Evolutionary conservation across 2,888 invertebrate genomes (phyloP).

Genomic region (Byasa hedistus): DNA sequence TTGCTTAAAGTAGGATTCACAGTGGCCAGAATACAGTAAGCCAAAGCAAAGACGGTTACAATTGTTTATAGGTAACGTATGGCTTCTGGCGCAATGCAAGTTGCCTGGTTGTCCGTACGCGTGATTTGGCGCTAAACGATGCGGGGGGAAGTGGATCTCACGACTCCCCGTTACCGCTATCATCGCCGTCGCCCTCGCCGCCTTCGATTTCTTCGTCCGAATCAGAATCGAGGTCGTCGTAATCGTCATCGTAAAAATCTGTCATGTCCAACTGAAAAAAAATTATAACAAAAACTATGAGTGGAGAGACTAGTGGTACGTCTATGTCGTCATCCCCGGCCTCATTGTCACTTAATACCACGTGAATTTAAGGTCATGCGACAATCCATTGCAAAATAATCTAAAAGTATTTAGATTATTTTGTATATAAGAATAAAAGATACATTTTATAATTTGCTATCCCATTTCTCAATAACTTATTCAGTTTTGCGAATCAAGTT

Average conservation of each 20-base stretch:
- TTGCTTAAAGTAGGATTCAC: background rate
- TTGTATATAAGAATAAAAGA: too few relatives aligned
- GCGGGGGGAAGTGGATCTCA: slow-evolving; percentile 77
- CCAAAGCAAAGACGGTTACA: background rate
- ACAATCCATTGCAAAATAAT: too few relatives aligned
- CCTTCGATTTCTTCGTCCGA: slow-evolving; percentile 83
- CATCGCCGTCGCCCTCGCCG: slow-evolving; percentile 89
- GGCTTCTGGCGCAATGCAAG: slow-evolving; percentile 23
- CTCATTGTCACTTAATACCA: too few relatives aligned
- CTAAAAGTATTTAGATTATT: too few relatives aligned
- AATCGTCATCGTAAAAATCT: slow-evolving; percentile 97
- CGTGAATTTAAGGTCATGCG: too few relatives aligned
- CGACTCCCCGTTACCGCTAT: slow-evolving; percentile 95
- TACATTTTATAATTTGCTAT: too few relatives aligned
- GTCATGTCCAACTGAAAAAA: slow-evolving; percentile 88
- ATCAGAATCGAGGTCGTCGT: slow-evolving; percentile 91
- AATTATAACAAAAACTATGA: background rate
- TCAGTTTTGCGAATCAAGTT: too few relatives aligned
- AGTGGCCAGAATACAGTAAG: background rate
- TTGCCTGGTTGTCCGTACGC: slow-evolving; percentile 41
- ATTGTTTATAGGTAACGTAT: slow-evolving; percentile 20
- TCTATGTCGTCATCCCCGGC: too few relatives aligned
- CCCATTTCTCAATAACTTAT: too few relatives aligned
- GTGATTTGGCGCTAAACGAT: slow-evolving; percentile 35
- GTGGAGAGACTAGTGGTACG: background rate